phyloP scores from a whole-genome alignment of 2,113 vertebrate genomes.

The Cynocephalus volans region DNA sequence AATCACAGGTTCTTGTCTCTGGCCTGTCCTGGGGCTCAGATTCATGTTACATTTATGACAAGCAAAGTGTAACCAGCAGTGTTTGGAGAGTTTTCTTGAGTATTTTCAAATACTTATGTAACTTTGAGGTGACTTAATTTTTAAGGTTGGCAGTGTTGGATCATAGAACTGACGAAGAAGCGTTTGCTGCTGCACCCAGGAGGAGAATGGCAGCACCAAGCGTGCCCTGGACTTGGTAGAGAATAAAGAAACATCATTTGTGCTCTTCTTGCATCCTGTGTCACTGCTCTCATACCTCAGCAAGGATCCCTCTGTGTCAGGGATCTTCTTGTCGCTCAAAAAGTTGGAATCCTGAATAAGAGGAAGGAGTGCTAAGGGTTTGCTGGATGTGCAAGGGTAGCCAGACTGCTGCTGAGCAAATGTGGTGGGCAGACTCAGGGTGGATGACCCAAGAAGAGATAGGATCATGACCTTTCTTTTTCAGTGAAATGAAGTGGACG shows the following conservation, averaged over 20 bases:
- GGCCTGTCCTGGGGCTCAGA: not conserved
- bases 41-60: rapidly evolving
- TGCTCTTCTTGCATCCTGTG: too few relatives aligned
- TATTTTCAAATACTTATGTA: not conserved
- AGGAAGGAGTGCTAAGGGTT: rapidly evolving
- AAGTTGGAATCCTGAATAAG: not conserved
- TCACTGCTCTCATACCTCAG: not conserved
- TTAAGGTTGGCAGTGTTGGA: not conserved
- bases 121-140: not conserved
- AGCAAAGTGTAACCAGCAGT: too few relatives aligned
- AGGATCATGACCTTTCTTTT: rapidly evolving
- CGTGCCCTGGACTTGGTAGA: too few relatives aligned
- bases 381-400: rapidly evolving
- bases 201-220: too few relatives aligned
- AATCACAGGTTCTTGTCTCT: not conserved
- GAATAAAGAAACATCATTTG: too few relatives aligned
- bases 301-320: not conserved
- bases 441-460: not conserved
- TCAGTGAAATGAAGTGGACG: not conserved
- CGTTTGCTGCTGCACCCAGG: not conserved
- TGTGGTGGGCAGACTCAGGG: rapidly evolving
- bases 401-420: too few relatives aligned
- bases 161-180: too few relatives aligned
- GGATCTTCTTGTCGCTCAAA: too few relatives aligned
- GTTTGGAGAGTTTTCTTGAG: too few relatives aligned